Base-by-base conservation (phyloP, 1,140 invertebrate genomes). In the Pemphigus obesinymphae region DNA sequence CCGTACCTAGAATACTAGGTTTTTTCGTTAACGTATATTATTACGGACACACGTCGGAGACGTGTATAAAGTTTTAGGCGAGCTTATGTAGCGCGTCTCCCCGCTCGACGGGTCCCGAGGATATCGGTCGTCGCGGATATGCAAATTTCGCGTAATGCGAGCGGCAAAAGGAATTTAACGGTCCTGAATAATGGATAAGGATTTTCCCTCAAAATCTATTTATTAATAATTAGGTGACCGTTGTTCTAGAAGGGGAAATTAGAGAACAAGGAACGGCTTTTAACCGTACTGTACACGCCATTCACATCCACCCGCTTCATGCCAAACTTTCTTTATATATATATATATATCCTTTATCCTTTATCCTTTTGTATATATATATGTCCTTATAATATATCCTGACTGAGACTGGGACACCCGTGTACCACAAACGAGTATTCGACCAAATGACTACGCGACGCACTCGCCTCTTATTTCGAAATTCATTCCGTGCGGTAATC, bases 211-310 rank as follows among this genome's bases (percentile, higher is more conserved):
- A 10, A 45, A 61, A 61, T 45, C 76, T 45, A 80, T 80, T 61
- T 63, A 80, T 80, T 43, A 45, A 43, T 80, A 80, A 80, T 63
- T 43, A 80, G 55, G 17, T 26, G 50, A 61, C 50, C 26, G 73
- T 63, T 63, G 55, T 80, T 80, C 20, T 17, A 43, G 34, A 43
- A 26, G 13, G 26, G 55, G 37, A 80, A 58, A 80, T 80, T 80
- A 80, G 23, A 43, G 76, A 80, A 80, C 76, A 80, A 4, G 76
- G 26, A 45, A 80, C 55, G 40, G 76, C 76, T 80, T 63, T 80
- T 63, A 73, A 50, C 26, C 17, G 45, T 7, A 4, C n/a, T n/a
- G 43, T 31, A 31, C 45, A 31, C 4, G 7, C 29, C 45, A 11
- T 73, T 73, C 29, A 31, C 26, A 26, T 72, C 45, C 45, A 72